Evolutionary conservation across 1,140 invertebrate genomes (phyloP), one percentile per base, ranked within the genome.

Genomic region (Trachymyrmex septentrionalis): DNA sequence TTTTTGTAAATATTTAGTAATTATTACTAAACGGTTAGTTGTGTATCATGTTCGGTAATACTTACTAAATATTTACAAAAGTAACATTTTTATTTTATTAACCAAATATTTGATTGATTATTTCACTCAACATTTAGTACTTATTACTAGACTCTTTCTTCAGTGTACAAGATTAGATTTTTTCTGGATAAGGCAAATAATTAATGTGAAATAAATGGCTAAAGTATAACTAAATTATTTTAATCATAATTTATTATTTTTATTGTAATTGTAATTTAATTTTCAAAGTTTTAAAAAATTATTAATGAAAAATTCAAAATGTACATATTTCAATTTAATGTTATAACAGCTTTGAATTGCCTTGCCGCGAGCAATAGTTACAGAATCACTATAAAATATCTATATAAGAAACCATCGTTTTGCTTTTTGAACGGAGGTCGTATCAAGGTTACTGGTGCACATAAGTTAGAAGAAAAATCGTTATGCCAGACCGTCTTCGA

Each of bases 401-500:
- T 24, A n/a, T 48, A 14, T 34, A 84, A 75, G 69, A 61, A 75
- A 48, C 34, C n/a, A 57, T 30, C 30, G 30, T 72, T 75, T 81
- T 75, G 84, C 63, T 89, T 57, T 50, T 82, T 89, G 57, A 89
- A 89, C 55, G 75, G 69, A 59, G 71, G 57, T 72, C 38, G 63
- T 44, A 72, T 50, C 59, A 82, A 86, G 84, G 63, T 73, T 86
- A 75, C 38, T 21, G 55, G 50, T 61, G 34, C 48, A 61, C 88
- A 86, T 82, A 89, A 81, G 71, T 89, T 21, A 67, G 61, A 77
- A 71, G 88, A 90, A 86, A 90, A 89, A 90, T 90, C 88, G 87
- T 86, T 88, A 88, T 61, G 87, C 67, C 66, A 63, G 53, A 86
- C 78, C 75, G 55, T 69, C 24, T 66, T 75, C 24, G 27, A 75